These are phyloP conservation scores for Calosoma granatense DNA, from an alignment of 1,140 invertebrate species.

Conservation along the genomic window DNA sequence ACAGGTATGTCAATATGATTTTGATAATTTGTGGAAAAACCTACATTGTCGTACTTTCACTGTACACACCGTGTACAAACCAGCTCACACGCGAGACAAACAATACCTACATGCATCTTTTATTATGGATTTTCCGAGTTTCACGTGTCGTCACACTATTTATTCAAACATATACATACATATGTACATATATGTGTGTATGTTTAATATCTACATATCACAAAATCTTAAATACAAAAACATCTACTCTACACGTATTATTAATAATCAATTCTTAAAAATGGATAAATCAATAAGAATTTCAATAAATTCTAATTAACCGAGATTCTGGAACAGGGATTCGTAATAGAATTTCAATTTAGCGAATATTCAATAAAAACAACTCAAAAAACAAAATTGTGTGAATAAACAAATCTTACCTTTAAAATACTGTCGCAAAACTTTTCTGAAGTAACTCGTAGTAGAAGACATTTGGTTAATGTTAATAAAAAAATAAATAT, in stretches of 20 bases:
- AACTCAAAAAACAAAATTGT: too few species aligned
- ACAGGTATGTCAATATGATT: not conserved
- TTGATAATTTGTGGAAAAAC: slow-evolving; percentile 1
- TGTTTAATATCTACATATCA: too few species aligned
- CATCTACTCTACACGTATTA: too few species aligned
- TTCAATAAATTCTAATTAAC: too few species aligned
- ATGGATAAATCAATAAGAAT: too few species aligned
- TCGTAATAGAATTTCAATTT: too few species aligned
- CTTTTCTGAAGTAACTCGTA: not conserved
- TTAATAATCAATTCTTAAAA: too few species aligned
- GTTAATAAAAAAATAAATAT: not conserved
- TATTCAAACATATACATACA: too few species aligned
- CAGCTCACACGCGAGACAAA: not conserved
- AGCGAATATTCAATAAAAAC: too few species aligned
- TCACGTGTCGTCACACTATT: not conserved
- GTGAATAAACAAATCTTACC: not conserved
- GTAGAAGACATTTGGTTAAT: slow-evolving; percentile 1
- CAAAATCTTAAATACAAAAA: too few species aligned
- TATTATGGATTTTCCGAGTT: not conserved
- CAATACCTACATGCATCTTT: not conserved
- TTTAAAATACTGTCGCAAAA: not conserved
- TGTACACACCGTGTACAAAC: not conserved
- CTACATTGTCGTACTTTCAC: not conserved
- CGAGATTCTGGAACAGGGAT: too few species aligned
- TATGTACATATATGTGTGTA: too few species aligned